Base-by-base conservation (phyloP, 2,888 invertebrate species). In the Parnassius glacialis region DNA sequence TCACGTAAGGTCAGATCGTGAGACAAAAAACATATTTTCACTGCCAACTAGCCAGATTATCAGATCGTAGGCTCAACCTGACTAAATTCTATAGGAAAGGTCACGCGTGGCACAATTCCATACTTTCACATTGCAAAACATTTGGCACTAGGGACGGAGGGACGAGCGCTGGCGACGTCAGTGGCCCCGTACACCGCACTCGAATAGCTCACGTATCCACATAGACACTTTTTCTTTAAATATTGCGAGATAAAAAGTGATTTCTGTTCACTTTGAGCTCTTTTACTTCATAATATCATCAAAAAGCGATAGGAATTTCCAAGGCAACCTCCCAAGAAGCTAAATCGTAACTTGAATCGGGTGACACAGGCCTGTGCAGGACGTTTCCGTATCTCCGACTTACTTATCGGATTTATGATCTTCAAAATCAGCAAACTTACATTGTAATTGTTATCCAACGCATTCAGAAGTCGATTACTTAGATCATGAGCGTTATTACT, bases 391-490 rank as follows among this genome's bases (percentile, higher is more conserved):
- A 90, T 85, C 85, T 85, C 78, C 73, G 74, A 80, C 77, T 75
- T 71, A 75, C 81, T 81, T 86, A 80, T 80, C 79, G 78, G 79
- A 80, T 79, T 81, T 88, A 83, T 77, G 76, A 78, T 81, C 83
- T 79, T 86, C 83, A 84, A 87, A 90, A 84, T 84, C 85, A 84
- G 81, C 74, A 86, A 90, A 94, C 97, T 97, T 97, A 98, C 98
- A 97, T 98, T 97, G 94, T 98, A 97, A 93, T 97, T 96, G 94
- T 94, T 95, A 95, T 98, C 98, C 94, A 98, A 95, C 92, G 97
- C 96, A 95, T 96, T 96, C 94, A 97, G 96, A 95, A 98, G 96
- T 95, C 95, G 97, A 93, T 96, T 95, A 94, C 97, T 97, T 94
- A 98, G 95, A 94, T 97, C 96, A 93, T 94, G 94, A 93, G 95